phyloP scores from a whole-genome alignment of 2,888 invertebrate genomes.

The Drosophila lutescens region DNA sequence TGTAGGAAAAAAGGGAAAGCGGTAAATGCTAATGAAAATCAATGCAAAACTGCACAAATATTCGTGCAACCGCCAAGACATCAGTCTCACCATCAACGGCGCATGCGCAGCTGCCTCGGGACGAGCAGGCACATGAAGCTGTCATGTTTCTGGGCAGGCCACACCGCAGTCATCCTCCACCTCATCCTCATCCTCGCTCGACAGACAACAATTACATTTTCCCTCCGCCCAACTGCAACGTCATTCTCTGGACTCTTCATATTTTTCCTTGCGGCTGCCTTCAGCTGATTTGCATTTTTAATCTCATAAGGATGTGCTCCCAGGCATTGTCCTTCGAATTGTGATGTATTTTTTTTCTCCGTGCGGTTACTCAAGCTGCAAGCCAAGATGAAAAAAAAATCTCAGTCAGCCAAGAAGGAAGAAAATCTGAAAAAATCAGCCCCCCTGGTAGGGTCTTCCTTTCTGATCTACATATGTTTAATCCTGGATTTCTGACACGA shows the following conservation, averaged over 20 bases:
- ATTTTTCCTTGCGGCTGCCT: conserved; percentile 64
- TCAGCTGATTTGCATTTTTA: conserved; percentile 82
- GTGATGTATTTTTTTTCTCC: conserved; percentile 38
- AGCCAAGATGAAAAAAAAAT: conserved; percentile 43
- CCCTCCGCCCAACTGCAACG: conserved; percentile 56
- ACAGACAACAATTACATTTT: conserved; percentile 72
- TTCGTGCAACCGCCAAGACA: conserved; percentile 57
- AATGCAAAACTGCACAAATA: conserved; percentile 64
- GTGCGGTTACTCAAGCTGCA: conserved; percentile 71
- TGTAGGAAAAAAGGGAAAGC: conserved; percentile 29
- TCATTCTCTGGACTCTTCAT: conserved; percentile 63
- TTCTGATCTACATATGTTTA: conserved; percentile 73
- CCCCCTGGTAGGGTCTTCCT: conserved; percentile 30
- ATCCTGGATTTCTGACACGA: conserved; percentile 75
- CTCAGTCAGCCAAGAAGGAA: conserved; percentile 25
- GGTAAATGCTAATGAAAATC: conserved; percentile 72
- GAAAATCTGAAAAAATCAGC: conserved; percentile 30
- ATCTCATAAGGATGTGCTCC: conserved; percentile 80
- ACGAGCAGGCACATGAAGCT: conserved; percentile 69
- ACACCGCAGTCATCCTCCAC: conserved; percentile 27
- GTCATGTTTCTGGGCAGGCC: conserved; percentile 77
- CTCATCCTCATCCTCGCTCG: conserved; percentile 4
- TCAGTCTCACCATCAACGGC: conserved; percentile 21
- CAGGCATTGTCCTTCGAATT: conserved; percentile 61
- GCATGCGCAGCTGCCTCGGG: conserved; percentile 26